phyloP scores from a whole-genome alignment of 2,113 vertebrate species.

The Trichechus manatus region DNA sequence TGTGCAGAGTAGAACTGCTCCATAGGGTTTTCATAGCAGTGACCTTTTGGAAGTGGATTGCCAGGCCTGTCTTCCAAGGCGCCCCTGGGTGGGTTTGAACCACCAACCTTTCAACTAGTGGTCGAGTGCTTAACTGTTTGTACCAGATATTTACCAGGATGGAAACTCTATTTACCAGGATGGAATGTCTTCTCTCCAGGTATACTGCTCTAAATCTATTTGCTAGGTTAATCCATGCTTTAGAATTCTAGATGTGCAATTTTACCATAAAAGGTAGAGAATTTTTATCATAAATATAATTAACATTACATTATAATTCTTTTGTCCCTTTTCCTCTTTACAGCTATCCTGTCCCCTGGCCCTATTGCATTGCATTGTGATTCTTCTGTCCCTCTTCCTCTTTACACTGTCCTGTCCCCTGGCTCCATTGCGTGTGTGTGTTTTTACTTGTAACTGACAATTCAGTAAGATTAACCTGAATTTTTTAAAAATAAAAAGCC shows the following conservation, averaged over 20 bases:
- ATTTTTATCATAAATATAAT: neutral
- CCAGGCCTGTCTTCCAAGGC: no score
- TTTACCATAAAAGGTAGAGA: neutral
- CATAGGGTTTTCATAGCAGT: no score
- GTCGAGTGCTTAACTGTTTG: no score
- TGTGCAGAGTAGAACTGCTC: no score
- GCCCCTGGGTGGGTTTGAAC: no score
- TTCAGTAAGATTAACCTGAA: neutral
- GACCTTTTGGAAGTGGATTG: no score
- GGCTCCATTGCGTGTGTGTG: neutral
- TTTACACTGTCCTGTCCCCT: no score
- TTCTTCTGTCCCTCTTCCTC: neutral
- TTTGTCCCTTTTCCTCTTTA: no score
- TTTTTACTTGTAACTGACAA: neutral
- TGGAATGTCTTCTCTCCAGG: neutral
- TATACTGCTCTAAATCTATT: neutral
- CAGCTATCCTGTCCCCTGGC: no score
- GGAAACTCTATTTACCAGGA: no score
- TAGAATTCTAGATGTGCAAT: neutral
- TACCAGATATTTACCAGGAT: no score
- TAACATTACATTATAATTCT: neutral
- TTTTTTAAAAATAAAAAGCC: neutral
- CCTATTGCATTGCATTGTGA: neutral
- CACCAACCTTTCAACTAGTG: no score
- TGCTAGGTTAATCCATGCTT: neutral